These are phyloP conservation scores for Salvelinus alpinus DNA, from an alignment of 2,113 vertebrate genomes.

Conservation along the genomic window DNA sequence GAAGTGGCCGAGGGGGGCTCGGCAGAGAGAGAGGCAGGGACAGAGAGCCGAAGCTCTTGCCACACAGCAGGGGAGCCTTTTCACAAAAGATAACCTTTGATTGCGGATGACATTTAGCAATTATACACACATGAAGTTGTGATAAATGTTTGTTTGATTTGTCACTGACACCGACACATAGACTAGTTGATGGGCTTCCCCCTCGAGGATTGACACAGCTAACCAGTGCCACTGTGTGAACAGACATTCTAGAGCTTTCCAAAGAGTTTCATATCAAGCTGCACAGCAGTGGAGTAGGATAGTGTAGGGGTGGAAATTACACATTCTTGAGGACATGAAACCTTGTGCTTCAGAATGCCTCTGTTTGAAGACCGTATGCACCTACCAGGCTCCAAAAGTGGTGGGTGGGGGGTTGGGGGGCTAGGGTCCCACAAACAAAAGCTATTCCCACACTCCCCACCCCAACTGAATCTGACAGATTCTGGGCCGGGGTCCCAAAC, in stretches of 20 bases:
- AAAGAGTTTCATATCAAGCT: neutral
- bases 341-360: conserved; percentile 23
- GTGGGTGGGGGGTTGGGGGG: neutral
- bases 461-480: conserved; percentile 40
- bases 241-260: neutral
- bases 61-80: neutral
- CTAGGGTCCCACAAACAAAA: conserved; percentile 27
- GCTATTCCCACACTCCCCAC: conserved; percentile 12
- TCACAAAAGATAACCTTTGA: neutral
- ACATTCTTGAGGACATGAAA: conserved; percentile 22
- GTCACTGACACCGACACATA: too few relatives aligned
- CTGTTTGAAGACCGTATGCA: conserved; percentile 30
- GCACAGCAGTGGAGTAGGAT: neutral
- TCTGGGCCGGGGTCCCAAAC: conserved; percentile 48
- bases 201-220: neutral
- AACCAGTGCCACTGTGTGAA: neutral
- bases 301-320: neutral
- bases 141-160: neutral
- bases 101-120: neutral
- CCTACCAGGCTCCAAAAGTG: neutral
- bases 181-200: too few relatives aligned
- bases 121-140: neutral
- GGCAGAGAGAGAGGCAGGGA: neutral
- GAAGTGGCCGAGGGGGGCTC: too few relatives aligned
- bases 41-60: neutral